Evolutionary conservation across 2,888 invertebrate species (phyloP), one percentile per base, ranked within the genome.

Genomic region (Pachydiplax longipennis): DNA sequence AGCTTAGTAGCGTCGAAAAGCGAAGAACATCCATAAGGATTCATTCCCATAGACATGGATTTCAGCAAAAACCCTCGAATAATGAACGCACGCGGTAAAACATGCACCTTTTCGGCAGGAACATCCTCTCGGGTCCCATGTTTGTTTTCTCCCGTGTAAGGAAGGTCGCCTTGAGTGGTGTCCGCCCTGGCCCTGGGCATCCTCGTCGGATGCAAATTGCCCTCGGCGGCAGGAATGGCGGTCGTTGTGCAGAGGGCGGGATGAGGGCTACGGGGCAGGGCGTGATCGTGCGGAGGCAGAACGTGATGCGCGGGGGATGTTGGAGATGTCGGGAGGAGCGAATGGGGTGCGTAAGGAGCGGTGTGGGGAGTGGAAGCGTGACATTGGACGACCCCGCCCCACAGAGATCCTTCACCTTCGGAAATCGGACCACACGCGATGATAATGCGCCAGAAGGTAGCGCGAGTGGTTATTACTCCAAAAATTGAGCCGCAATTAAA

Each of bases 401-500:
- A 15, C 87, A 37, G 61, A 61, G 58, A 61, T 87, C 58, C 87
- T 61, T 87, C 61, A 37, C 58, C 87, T 61, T 65, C 65, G 87
- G 87, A 65, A 65, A 87, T 87, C 37, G 87, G 87, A 87, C 87
- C 87, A 87, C 87, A 87, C 87, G 37, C 61, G 87, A 40, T 18
- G 87, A 87, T 65, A 65, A 87, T 87, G 87, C 61, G 87, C 87
- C 87, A 87, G 87, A 12, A 58, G 87, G 37, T 61, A 65, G 40
- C 37, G 37, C 61, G 61, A 65, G 87, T 37, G n/a, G 87, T 87
- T 87, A 87, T 87, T 87, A 87, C 87, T 87, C 87, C 87, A 37
- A 87, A 87, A 87, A 87, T 37, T 65, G 87, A 87, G 61, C 37
- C 65, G 87, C 87, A 87, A 87, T 87, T 87, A 87, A 87, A 87